Evolutionary conservation across 2,797 vertebrate genomes (phyloP).

Genomic region (Darevskia mixta): DNA sequence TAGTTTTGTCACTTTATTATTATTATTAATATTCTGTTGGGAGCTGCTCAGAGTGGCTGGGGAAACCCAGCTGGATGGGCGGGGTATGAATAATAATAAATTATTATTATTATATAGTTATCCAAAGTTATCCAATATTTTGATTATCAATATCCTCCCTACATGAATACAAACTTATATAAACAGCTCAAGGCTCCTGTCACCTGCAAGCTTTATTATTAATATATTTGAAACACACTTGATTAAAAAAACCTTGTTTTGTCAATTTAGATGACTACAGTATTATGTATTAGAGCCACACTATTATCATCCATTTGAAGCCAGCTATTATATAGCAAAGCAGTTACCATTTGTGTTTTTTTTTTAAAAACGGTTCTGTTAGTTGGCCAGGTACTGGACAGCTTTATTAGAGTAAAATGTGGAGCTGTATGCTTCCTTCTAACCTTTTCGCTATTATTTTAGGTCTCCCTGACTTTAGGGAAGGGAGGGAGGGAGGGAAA

Average conservation of each 20-base stretch:
- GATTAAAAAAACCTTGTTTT: not conserved
- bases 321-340: not conserved
- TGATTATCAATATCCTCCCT: not conserved
- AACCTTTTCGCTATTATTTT: constrained; percentile 56
- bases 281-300: not conserved
- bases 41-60: no score
- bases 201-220: not conserved
- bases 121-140: not conserved
- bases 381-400: constrained; percentile 47
- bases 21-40: no score
- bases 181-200: not conserved
- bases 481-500: constrained; percentile 6
- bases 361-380: not conserved
- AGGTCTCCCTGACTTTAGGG: constrained; percentile 40
- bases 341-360: not conserved
- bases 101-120: not conserved
- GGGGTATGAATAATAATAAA: no score
- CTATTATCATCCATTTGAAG: not conserved
- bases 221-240: not conserved
- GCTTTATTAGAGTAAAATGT: constrained; percentile 48
- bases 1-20: not conserved
- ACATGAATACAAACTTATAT: not conserved
- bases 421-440: constrained; percentile 34
- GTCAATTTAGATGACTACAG: not conserved
- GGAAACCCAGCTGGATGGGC: no score